Base-by-base conservation (phyloP, 1,140 invertebrate genomes). In the Sesamia nonagrioides region DNA sequence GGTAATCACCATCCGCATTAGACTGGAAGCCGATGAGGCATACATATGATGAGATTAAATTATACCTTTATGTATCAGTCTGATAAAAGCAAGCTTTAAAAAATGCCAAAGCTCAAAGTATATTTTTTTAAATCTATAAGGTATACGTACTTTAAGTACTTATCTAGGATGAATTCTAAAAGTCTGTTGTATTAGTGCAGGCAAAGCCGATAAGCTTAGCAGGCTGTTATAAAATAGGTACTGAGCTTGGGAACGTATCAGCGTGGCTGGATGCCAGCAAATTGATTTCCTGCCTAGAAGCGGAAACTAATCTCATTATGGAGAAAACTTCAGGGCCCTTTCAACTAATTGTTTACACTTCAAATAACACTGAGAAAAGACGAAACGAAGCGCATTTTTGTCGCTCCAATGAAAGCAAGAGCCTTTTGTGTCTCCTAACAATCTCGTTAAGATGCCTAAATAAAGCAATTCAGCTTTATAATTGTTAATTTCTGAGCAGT, bases 391-490 rank as follows among this genome's bases (percentile, higher is more conserved):
- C 71, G 71, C 56, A 75, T 75, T 75, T 77, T 68, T 68, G 61
- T 77, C 42, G 33, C 50, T 66, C 42, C 13, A 54, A 77, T 52
- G 48, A 40, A 27, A 40, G 48, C 33, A 17, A 61, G 60, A n/a
- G 27, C 69, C 69, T 69, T 78, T 82, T 84, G 66, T 80, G 75
- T 82, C 50, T 66, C 69, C 27, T 79, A 82, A 82, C 80, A 79
- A 75, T 75, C 56, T 75, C 73, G 56, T 50, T 75, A 58, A 63
- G 21, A 79, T 60, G 63, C 60, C 76, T 76, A 82, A 86, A 86
- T 88, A 88, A 88, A 89, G 86, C 81, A 84, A 90, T 88, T 88
- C 79, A 45, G 72, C 77, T 84, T 86, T 82, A 84, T 85, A 88
- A 87, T 88, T 86, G 84, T 87, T 84, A 86, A 90, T 87, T 88